Percentiles rank a stretch among this genome's conserved stretches.
These are phyloP conservation scores for Erebia epiphron DNA, from an alignment of 2,888 invertebrate genomes.

Conservation along the genomic window DNA sequence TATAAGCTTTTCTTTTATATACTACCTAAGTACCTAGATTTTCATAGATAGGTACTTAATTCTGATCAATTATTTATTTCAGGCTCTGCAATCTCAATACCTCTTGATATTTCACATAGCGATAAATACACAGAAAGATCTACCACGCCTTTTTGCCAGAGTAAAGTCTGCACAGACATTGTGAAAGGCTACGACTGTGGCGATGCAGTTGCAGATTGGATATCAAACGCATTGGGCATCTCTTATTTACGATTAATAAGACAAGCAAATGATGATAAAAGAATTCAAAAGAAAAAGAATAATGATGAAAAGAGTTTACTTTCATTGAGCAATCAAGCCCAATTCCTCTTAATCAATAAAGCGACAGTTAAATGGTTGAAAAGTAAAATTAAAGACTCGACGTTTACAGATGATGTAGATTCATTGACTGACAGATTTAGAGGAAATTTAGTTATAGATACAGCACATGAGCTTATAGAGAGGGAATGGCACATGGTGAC, in stretches of 20 bases:
- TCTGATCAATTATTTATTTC: slow-evolving; percentile 41
- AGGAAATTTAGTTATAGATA: slow-evolving; percentile 93
- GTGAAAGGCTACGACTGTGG: slow-evolving; percentile 94
- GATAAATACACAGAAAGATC: slow-evolving; percentile 49
- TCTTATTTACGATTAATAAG: slow-evolving; percentile 87
- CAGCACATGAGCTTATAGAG: slow-evolving; percentile 89
- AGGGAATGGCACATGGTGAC: slow-evolving; percentile 85
- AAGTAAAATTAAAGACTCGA: slow-evolving; percentile 81
- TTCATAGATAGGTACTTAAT: background rate
- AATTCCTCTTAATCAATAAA: slow-evolving; percentile 91
- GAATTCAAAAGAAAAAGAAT: slow-evolving; percentile 61
- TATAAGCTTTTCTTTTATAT: no score
- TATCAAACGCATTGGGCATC: slow-evolving; percentile 87
- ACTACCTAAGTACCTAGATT: background rate
- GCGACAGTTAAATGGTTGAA: slow-evolving; percentile 89
- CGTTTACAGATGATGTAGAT: slow-evolving; percentile 77
- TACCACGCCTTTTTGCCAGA: slow-evolving; percentile 83
- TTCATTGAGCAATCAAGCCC: slow-evolving; percentile 92
- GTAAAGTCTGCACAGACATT: slow-evolving; percentile 93
- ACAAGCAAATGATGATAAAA: slow-evolving; percentile 75
- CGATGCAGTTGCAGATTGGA: slow-evolving; percentile 90
- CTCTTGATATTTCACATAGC: slow-evolving; percentile 66
- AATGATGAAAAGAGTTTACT: slow-evolving; percentile 56
- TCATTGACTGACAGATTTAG: slow-evolving; percentile 91
- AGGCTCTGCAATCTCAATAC: slow-evolving; percentile 80